phyloP scores from a whole-genome alignment of 2,113 vertebrate species.

The Calidris pygmaea region DNA sequence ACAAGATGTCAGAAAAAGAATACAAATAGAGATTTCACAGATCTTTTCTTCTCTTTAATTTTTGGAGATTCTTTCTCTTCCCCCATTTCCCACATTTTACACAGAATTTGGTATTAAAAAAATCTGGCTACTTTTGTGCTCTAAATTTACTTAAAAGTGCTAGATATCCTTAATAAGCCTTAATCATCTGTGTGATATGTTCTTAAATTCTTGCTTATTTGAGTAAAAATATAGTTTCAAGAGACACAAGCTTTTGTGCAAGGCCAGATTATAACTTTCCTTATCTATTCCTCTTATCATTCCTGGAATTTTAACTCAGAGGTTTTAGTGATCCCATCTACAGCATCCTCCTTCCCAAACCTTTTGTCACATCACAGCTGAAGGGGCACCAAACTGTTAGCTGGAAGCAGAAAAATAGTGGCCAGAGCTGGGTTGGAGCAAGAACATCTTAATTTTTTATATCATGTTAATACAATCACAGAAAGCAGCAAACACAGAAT shows the following conservation, averaged over 20 bases:
- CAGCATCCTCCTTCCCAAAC: background rate
- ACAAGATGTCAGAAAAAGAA: background rate
- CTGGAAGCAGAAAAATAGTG: background rate
- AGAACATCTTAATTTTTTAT: background rate
- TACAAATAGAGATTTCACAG: background rate
- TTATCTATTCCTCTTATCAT: background rate
- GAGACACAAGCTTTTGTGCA: background rate
- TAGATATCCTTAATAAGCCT: background rate
- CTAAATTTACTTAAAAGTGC: background rate
- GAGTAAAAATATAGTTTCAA: background rate
- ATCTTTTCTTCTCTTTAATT: background rate
- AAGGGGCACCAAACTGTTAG: background rate
- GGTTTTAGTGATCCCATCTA: background rate
- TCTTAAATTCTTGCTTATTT: background rate
- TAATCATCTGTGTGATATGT: background rate
- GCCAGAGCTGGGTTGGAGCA: accelerated
- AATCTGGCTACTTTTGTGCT: background rate
- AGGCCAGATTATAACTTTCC: background rate
- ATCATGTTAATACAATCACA: background rate
- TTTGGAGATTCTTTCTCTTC: background rate
- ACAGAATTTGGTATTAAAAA: background rate
- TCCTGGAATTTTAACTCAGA: background rate
- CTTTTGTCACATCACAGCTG: background rate
- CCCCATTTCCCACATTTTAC: background rate
- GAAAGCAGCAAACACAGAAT: background rate